Evolutionary conservation across 2,797 vertebrate species (phyloP).

Genomic region (Limnodromus scolopaceus): DNA sequence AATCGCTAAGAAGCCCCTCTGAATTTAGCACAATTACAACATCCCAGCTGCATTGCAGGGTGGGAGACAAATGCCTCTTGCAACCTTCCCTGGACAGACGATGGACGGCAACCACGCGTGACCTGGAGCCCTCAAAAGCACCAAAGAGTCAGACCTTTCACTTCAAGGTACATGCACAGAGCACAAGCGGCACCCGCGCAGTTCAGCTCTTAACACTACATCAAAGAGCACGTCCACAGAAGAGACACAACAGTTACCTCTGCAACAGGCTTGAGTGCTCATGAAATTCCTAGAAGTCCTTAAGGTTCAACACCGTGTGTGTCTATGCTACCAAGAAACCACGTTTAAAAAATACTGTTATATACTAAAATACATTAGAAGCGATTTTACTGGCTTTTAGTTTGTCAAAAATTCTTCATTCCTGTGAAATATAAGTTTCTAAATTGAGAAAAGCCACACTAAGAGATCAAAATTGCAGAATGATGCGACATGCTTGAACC

Average conservation of each 20-base stretch:
- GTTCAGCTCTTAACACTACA: fast-evolving
- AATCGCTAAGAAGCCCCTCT: neutral
- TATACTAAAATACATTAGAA: neutral
- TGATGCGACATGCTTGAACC: neutral
- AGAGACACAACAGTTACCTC: neutral
- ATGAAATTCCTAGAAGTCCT: neutral
- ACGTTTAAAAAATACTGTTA: fast-evolving
- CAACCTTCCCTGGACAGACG: neutral
- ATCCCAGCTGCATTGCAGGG: neutral
- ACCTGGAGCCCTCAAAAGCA: neutral
- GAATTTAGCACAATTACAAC: neutral
- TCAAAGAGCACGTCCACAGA: neutral
- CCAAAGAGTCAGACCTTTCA: fast-evolving
- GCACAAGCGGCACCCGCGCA: neutral
- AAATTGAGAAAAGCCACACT: neutral
- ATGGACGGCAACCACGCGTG: neutral
- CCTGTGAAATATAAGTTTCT: neutral
- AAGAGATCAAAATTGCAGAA: neutral
- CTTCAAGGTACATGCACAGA: fast-evolving
- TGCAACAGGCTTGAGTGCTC: neutral
- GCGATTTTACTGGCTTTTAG: neutral
- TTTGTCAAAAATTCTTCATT: neutral
- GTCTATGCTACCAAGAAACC: neutral
- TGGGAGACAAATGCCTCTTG: neutral
- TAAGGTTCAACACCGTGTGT: fast-evolving